Evolutionary conservation across 92 coral and sea anemone genomes (phyloP).

Genomic region (Meandrina meandrites): DNA sequence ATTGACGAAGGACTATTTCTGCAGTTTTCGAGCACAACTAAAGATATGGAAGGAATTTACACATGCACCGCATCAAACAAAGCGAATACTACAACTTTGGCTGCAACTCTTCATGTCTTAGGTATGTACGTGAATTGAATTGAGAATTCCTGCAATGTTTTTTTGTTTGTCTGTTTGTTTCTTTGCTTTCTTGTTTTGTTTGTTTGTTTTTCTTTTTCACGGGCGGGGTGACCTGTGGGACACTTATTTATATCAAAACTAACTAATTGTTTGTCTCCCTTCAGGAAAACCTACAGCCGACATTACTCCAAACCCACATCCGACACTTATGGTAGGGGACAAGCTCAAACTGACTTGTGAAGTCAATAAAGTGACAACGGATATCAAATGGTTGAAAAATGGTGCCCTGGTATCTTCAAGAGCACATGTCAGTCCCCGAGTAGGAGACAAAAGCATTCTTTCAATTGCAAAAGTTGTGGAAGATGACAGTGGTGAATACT

Average conservation of each 20-base stretch:
- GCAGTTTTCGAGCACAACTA: neutral
- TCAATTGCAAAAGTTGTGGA: neutral
- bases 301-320: neutral
- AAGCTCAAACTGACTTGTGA: neutral
- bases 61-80: neutral
- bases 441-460: neutral
- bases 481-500: neutral
- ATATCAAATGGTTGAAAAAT: neutral
- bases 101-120: neutral
- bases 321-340: neutral
- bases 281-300: neutral
- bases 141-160: no score
- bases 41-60: neutral
- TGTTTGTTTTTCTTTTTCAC: no score
- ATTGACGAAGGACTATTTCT: neutral
- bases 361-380: neutral
- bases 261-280: neutral
- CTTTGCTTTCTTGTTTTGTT: no score
- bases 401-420: neutral
- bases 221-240: no score
- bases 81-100: neutral
- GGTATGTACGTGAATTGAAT: neutral
- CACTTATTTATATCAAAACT: no score
- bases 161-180: no score
- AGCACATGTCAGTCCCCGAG: neutral